Evolutionary conservation across 53 echinoderm and acorn worm species (phyloP), one percentile per base, ranked within the genome.

Genomic region (Crossaster papposus): DNA sequence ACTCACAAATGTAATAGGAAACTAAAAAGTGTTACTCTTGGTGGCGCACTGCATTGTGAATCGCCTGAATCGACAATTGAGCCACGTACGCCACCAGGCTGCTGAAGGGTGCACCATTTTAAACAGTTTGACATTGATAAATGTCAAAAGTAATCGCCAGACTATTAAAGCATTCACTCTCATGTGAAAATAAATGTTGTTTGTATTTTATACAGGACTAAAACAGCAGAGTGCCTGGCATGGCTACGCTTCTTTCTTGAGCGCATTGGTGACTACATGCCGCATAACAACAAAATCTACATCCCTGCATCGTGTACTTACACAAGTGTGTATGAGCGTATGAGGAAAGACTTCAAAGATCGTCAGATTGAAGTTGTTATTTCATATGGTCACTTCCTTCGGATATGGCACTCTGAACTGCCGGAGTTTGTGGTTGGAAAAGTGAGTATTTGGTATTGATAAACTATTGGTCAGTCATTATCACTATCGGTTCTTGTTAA

Each of bases 231-330:
- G 22, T 75, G 77, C 32, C 30, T 65, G 50, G 53, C 70, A 12
- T 89, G 89, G 89, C 75, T 89, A 58, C 55, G 51, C 32, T 70
- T 71, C 11, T 38, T 54, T 64, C 52, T 37, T 89, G 62, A 80
- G 50, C 63, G 65, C 26, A 29, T 80, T 33, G 68, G 89, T 37
- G 80, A 89, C 30, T 81, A 80, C 70, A 89, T 89, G 89, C 89
- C 80, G 23, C 80, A 89, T 36, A 89, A 89, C 36, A 68, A 55
- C 35, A 80, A 89, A 35, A 77, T 89, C 55, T 80, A 89, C 32
- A 26, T 89, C 14, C 81, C 89, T 52, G n/a, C 54, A 26, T 31
- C 65, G n/a, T 70, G 30, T 33, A 80, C 20, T 9, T 80, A 80
- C 50, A 89, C 58, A 44, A 65, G 32, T 26, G 55, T 80, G 14